phyloP scores from a whole-genome alignment of 2,797 vertebrate species.

The Sebastes miniatus region DNA sequence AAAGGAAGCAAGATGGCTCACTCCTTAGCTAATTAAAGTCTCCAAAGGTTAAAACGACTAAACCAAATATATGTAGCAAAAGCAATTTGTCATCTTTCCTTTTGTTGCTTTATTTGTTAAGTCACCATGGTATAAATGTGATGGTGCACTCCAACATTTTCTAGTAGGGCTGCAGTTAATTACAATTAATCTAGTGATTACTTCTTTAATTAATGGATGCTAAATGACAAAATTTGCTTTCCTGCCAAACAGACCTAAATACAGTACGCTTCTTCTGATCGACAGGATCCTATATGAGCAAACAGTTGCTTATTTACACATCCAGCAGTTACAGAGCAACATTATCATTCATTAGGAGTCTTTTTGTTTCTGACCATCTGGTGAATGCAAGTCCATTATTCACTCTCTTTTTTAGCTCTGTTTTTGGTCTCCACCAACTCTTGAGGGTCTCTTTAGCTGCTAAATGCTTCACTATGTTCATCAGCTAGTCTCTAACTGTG shows the following conservation, averaged over 20 bases:
- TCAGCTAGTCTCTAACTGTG: not conserved
- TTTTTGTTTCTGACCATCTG: not conserved
- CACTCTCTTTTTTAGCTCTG: not conserved
- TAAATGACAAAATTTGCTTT: not conserved
- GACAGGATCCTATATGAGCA: no score
- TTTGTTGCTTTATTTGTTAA: not conserved
- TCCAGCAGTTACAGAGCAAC: not conserved
- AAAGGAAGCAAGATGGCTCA: no score
- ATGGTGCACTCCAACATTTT: not conserved
- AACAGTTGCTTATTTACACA: not conserved
- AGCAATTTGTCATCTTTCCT: not conserved
- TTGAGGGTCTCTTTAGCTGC: not conserved
- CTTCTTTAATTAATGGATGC: not conserved
- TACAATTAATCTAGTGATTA: not conserved
- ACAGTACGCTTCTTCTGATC: no score
- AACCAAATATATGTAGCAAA: not conserved
- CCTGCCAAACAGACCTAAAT: not conserved
- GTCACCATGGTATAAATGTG: no score
- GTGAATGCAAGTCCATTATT: not conserved
- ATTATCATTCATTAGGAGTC: not conserved
- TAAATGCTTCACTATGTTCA: not conserved
- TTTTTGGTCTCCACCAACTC: not conserved
- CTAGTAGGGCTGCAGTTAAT: not conserved
- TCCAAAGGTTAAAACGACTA: not conserved
- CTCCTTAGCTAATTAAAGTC: not conserved